Base-by-base conservation (phyloP, 1,140 invertebrate genomes). In the Leptinotarsa defecta region DNA sequence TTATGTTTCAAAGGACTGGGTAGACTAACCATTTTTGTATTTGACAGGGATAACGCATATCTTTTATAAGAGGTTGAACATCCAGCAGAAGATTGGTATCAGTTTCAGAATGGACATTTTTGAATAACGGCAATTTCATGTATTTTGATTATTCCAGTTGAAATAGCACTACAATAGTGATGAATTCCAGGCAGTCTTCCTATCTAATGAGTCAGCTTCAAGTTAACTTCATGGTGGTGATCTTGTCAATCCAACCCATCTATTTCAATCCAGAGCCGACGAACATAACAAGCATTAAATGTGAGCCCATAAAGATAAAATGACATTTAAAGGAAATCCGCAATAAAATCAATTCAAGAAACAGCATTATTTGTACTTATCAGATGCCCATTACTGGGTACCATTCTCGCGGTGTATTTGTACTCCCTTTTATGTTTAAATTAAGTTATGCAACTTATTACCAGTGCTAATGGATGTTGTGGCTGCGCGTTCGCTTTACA, bases 321-420 rank as follows among this genome's bases (percentile, higher is more conserved):
- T 43, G 15, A 48, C 67, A 48, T 43, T 68, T 49, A 48, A 68
- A 68, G 34, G 19, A 68, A 48, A 68, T 48, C 24, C 27, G n/a
- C 67, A 68, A 43, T 68, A 43, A 68, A 68, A 68, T 68, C 67
- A 68, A 68, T 68, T 43, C 67, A 68, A 68, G 34, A 34, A 68
- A 68, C 67, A 68, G 34, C 34, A 48, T 68, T 68, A 68, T 68
- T 48, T 48, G 67, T 68, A 68, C 24, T 68, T 68, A 68, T 48
- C n/a, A 43, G 24, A 48, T 68, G 34, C 43, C 13, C 67, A 68
- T 68, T 68, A 68, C 43, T 34, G 5, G 24, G 67, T 68, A 68
- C 13, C 15, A 68, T 68, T 68, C 24, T 17, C 11, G 67, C 67
- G 67, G 67, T 43, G 24, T 48, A 68, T 68, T 68, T 68, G 67